Base-by-base conservation (phyloP, 2,797 vertebrate species). In the Hyperoplus lanceolatus region DNA sequence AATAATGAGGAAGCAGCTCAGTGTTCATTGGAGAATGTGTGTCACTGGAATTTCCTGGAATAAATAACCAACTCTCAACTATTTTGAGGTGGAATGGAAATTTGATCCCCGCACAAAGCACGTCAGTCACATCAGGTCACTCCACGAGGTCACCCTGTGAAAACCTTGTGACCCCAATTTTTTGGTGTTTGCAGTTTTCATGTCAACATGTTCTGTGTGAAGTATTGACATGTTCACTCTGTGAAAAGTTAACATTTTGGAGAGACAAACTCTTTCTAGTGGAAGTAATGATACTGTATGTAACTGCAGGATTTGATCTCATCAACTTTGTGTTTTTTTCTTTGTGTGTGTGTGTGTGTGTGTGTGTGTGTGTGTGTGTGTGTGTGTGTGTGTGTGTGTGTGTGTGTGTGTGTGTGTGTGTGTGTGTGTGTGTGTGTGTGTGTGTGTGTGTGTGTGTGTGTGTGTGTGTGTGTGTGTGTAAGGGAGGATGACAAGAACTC, bases 401-500 rank as follows among this genome's bases (percentile, higher is more conserved):
- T 29, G 29, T 29, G 29, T 29, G 29, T 29, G 29, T 29, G 29
- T 29, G 29, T 29, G 29, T 29, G 29, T 29, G 29, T 29, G 29
- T 29, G 29, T 29, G 29, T 29, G 29, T 29, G 29, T 29, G 29
- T 29, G 29, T 29, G 29, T 29, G 29, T 29, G 29, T 29, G 29
- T 29, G 29, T 29, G 29, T 29, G 29, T 29, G 29, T 29, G 29
- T 29, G 29, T 29, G 29, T 29, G 29, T 29, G 29, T 29, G 29
- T 70, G 3, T 65, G 14, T 76, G 11, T 83, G 5, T 69, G 3
- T 84, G 11, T 78, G 53, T 72, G 62, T 62, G n/a, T 79, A 79
- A 99, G 97, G 88, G 97, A 98, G 91, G 98, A 97, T 15, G 98
- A 99, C 92, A 98, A 98, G 90, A 95, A 97, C 82, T 96, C 96